Evolutionary conservation across 2,797 vertebrate species (phyloP), one percentile per base, ranked within the genome.

Genomic region (Ammospiza maritima): DNA sequence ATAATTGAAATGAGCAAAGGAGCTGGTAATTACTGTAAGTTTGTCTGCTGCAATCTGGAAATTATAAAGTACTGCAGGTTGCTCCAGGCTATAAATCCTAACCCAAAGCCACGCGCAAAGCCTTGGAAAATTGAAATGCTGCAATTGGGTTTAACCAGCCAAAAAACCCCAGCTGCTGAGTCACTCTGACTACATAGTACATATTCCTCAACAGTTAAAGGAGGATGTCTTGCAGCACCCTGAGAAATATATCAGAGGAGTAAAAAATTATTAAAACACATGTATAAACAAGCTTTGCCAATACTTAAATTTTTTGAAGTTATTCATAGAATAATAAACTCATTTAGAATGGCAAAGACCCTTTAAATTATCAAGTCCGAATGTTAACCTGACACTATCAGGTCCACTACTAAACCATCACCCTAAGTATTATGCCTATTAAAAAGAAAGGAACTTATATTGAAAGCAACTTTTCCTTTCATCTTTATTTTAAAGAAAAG

Each of bases 101-200:
- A 82, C 76, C 47, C 67, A 79, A 95, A 95, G 57, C 71, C 88
- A 94, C 0, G 21, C 64, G 83, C 57, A 95, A 94, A 95, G 53
- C 71, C 77, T 83, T 82, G 71, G 77, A 95, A 96, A 92, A 93
- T 82, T 66, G 79, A 90, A 96, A 79, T 50, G 50, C 75, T 91
- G 78, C 81, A 92, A 22, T 36, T 90, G 1, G 23, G 14, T 70
- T 91, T 79, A 89, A 58, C 29, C 21, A 85, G 69, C 45, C 77
- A 78, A 69, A 85, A 91, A 91, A 5, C 0, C 5, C 11, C n/a
- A 11, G 60, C 83, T 93, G 70, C 90, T 84, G 56, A 91, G 88
- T 81, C 86, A 93, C 17, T 88, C 44, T 79, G 80, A 75, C 48
- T 88, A 54, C 36, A 90, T 11, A 70, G 56, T 53, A 78, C 34